These are phyloP conservation scores for Okapia johnstoni DNA, from an alignment of 2,113 vertebrate genomes.

Conservation along the genomic window DNA sequence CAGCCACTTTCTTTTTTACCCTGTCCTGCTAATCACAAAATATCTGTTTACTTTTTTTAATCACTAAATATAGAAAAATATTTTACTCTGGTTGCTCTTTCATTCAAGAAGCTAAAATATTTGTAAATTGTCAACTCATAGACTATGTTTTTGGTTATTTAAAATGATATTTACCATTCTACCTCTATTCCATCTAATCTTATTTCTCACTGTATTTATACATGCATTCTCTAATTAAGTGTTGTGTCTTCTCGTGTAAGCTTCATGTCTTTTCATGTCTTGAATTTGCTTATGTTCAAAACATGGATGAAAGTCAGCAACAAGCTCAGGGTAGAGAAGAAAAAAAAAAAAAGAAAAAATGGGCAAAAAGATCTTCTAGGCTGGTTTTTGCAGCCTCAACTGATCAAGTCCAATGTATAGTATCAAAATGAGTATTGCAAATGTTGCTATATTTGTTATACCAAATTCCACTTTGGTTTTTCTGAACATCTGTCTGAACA, in stretches of 20 bases:
- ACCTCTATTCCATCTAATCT: neutral
- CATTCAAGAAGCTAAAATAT: neutral
- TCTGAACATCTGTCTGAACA: neutral
- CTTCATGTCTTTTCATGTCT: neutral
- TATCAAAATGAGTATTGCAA: neutral
- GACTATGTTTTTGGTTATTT: neutral
- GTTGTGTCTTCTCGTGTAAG: neutral
- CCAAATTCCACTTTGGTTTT: neutral
- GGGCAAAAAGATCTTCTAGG: neutral
- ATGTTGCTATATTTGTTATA: neutral
- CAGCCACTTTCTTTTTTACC: neutral
- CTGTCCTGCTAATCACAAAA: neutral
- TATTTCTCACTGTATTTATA: neutral
- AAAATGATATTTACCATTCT: neutral
- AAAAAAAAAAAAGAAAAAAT: neutral
- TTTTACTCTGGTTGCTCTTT: neutral
- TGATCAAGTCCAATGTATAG: neutral
- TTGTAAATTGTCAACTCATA: neutral
- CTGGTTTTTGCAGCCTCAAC: neutral
- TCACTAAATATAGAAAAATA: neutral
- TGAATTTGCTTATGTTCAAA: neutral
- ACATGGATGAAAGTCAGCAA: neutral
- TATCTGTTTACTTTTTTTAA: neutral
- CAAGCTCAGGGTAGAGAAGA: neutral
- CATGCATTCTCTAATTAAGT: neutral